Conservation (phyloP, 2,888 invertebrate genomes). For the Penaeus monodon region DNA sequence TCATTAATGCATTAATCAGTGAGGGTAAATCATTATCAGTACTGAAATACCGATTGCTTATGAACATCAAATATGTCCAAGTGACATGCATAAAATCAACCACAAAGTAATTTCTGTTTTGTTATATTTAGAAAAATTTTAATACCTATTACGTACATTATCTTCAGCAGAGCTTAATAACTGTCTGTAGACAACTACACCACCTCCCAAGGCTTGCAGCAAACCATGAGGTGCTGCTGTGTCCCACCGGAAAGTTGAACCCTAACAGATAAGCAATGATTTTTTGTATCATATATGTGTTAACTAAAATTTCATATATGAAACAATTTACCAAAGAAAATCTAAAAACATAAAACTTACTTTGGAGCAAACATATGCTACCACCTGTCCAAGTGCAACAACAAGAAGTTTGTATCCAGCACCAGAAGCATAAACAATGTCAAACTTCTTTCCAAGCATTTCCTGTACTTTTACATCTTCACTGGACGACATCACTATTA, state of each 20-base stretch:
- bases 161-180: constrained; percentile 4
- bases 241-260: constrained; percentile 91
- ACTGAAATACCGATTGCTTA: not conserved
- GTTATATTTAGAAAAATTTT: not conserved
- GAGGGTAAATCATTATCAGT: not conserved
- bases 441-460: constrained; percentile 72
- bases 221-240: constrained; percentile 92
- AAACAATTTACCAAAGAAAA: not conserved
- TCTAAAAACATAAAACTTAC: constrained; percentile 24
- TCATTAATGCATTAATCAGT: too few relatives aligned
- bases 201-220: constrained; percentile 83
- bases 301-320: not conserved
- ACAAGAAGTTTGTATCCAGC: constrained; percentile 91
- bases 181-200: constrained; percentile 69
- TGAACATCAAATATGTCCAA: not conserved
- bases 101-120: not conserved
- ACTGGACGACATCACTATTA: constrained; percentile 52
- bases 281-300: constrained; percentile 70
- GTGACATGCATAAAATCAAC: not conserved
- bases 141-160: not conserved
- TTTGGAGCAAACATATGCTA: constrained; percentile 79
- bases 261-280: constrained; percentile 66
- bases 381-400: constrained; percentile 80
- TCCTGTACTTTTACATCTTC: constrained; percentile 57
- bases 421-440: constrained; percentile 79